Conservation (phyloP, 2,888 invertebrate species). For the Erebia ligea region DNA sequence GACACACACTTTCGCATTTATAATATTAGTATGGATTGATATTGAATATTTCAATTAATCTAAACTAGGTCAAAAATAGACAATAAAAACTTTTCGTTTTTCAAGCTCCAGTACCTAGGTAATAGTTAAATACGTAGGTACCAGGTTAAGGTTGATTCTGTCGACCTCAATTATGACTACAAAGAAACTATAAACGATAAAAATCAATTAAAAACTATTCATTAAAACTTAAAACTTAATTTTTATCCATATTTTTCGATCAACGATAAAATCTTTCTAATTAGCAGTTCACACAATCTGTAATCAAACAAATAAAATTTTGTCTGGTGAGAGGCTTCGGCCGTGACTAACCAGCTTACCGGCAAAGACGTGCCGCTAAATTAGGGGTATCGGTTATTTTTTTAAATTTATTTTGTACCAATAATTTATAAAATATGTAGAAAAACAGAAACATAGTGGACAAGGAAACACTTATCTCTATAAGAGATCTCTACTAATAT, state of each 20-base stretch:
- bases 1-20: too few species aligned
- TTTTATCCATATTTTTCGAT: neutral
- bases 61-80: conserved; percentile 10
- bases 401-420: too few species aligned
- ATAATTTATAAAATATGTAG: too few species aligned
- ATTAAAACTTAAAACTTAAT: conserved; percentile 7
- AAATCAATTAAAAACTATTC: conserved; percentile 21
- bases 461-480: too few species aligned
- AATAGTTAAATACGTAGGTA: conserved; percentile 10
- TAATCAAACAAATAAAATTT: too few species aligned
- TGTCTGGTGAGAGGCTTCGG: too few species aligned
- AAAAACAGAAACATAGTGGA: too few species aligned
- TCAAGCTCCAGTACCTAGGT: neutral
- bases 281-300: neutral
- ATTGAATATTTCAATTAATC: neutral
- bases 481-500: too few species aligned
- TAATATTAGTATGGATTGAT: too few species aligned
- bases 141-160: conserved; percentile 29
- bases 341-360: too few species aligned
- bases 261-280: neutral
- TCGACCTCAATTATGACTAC: conserved; percentile 28
- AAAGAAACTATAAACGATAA: conserved; percentile 27
- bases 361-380: too few species aligned
- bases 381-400: too few species aligned
- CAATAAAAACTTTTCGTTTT: conserved; percentile 14